phyloP scores from a whole-genome alignment of 2,113 vertebrate genomes.

The Benitochromis conjunctus region DNA sequence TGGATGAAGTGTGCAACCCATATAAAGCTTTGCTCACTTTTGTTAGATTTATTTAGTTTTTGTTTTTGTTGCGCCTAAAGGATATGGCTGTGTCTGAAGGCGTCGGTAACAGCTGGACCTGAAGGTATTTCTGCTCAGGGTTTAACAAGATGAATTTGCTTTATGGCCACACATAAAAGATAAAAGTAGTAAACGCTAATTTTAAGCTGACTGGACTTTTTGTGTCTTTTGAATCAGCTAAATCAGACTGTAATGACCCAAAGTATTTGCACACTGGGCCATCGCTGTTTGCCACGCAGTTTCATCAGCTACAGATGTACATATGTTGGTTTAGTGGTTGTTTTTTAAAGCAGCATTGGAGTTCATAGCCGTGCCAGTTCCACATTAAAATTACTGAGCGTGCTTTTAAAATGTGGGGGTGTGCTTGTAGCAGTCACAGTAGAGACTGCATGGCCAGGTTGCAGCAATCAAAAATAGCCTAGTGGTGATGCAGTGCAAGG shows the following conservation, averaged over 20 bases:
- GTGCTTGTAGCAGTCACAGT: background rate
- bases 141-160: background rate
- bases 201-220: background rate
- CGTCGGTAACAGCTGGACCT: background rate
- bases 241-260: background rate
- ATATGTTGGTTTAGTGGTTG: background rate
- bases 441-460: background rate
- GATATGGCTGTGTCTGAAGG: background rate
- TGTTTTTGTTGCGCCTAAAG: background rate
- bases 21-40: background rate
- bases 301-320: background rate
- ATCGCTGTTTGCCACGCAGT: accelerated
- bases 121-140: background rate
- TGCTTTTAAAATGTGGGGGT: background rate
- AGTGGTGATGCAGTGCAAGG: background rate
- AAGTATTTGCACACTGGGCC: background rate
- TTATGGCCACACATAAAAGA: background rate
- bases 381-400: background rate
- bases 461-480: background rate
- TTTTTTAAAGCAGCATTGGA: background rate
- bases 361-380: background rate
- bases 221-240: background rate
- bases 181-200: background rate
- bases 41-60: background rate
- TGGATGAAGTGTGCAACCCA: background rate